Evolutionary conservation across 2,888 invertebrate genomes (phyloP), one percentile per base, ranked within the genome.

Genomic region (Watsonalla cultraria): DNA sequence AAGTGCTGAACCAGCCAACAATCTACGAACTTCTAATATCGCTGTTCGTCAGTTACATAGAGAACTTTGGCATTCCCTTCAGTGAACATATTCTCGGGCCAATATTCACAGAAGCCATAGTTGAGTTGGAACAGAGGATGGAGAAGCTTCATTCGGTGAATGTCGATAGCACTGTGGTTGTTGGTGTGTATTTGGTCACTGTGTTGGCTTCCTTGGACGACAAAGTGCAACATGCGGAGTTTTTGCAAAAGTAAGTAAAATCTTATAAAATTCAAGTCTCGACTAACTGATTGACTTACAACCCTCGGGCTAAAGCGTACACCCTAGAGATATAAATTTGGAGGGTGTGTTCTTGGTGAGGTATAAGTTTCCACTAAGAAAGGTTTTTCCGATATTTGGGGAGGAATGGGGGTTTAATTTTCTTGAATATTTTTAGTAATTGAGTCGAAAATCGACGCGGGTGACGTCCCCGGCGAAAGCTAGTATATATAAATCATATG

Each of bases 11-110:
- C 60, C 82, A 90, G 62, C 69, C 80, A 2, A 49, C 75, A 14
- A 74, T 85, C 59, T 90, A 88, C 59, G 86, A 86, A 61, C 69
- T 72, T 9, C 64, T 90, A 11, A 83, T 86, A 66, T 78, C 79
- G 7, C 60, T 89, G 58, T 82, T 90, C 51, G 81, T 72, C 60
- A 78, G 74, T 68, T 89, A 89, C 51, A 93, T 94, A 64, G 87
- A 93, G 24, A 93, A 94, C 53, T 95, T 96, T 74, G 95, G 95
- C 7, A 85, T 86, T 57, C 89, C 91, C 46, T 94, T 96, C 74
- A 92, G 93, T 0, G 78, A 77, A 53, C 80, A 82, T 24, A 89
- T 93, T 74, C 76, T 95, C 51, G 92, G 91, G 65, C 92, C 93
- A 13, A 77, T 92, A 51, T 93, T 95, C 66, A 80, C 84, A 52